Base-by-base conservation (phyloP, 1,140 invertebrate genomes). In the Coelopa frigida region DNA sequence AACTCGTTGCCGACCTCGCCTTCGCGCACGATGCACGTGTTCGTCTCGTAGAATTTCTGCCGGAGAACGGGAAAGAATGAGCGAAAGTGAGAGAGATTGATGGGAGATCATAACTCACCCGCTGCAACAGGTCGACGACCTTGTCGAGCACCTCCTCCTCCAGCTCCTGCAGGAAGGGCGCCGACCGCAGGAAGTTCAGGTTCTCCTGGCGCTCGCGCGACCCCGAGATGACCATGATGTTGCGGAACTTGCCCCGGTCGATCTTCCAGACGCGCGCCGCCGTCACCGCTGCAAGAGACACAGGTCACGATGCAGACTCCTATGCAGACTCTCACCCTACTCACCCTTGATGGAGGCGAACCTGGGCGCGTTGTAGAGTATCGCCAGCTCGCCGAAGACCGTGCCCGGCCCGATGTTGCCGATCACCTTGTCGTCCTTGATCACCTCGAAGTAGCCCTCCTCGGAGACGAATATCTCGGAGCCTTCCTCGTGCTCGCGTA, bases 1-100 rank as follows among this genome's bases (percentile, higher is more conserved):
- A 98, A 98, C 54, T 93, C 94, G 66, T 98, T 92, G 4, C 94
- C 93, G 46, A 80, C 78, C 37, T 94, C 91, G 1, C 93, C 94
- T 72, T 98, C 89, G 7, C 87, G 73, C n/a, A 98, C 83, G 48
- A 98, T 93, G 53, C 82, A 83, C 1, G 87, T 85, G 7, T 85
- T 89, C 17, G 85, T 78, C 38, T 83, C 79, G 68, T 90, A 97
- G 44, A 66, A 67, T 66, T 63, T 67, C 63, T 67, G 15, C n/a
- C n/a, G n/a, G n/a, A n/a, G n/a, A n/a, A n/a, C n/a, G n/a, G n/a
- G n/a, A 3, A 22, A 7, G 27, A 32, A 29, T 20, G 8, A 7
- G 14, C 26, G 17, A n/a, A 18, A 10, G n/a, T 5, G 15, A 23
- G 8, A 3, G 22, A 44, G 11, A 14, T 18, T 6, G 20, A 5